Base-by-base conservation (phyloP, 2,888 invertebrate species). In the Coelogynopora nodosa region DNA sequence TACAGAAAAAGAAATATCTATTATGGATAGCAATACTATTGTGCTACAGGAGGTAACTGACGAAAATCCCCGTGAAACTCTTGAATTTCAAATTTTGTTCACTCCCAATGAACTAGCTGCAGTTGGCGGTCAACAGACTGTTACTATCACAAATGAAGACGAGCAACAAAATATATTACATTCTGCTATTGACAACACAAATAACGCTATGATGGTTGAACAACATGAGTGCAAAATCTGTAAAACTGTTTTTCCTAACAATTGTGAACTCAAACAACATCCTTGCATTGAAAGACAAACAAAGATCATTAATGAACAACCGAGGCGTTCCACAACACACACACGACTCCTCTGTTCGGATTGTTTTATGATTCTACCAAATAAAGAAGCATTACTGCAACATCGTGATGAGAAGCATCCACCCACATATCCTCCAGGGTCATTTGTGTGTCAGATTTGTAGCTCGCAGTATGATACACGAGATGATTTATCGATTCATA, bases 51-150 rank as follows among this genome's bases (percentile, higher is more conserved):
- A 49, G 18, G 49, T 49, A 18, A 49, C 49, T 49, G 49, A 49
- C 18, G 18, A 13, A 26, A 2, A 13, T 13, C 74, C 74, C 10
- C 2, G 2, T 2, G 74, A 74, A 23, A 74, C 74, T 5, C 74
- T 74, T 2, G 74, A 74, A 23, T 74, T 74, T 74, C 74, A 74
- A 26, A 74, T 74, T 2, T 23, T 74, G 2, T 74, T 74, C 23
- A 74, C 74, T 13, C 74, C 74, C 2, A 74, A 23, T 74, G 74
- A 74, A 74, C 74, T 74, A 26, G 74, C 74, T 5, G 74, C 74
- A 23, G 74, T 23, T 13, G 23, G 5, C 23, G 23, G 74, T 23
- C 10, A 23, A 5, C 74, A 74, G 23, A 5, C 74, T 10, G 10
- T 13, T n/a, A 74, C 74, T 74, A 26, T 74, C 2, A 74, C 74